Conservation (phyloP, 2,797 vertebrate species). For the Phrynocephalus forsythii region DNA sequence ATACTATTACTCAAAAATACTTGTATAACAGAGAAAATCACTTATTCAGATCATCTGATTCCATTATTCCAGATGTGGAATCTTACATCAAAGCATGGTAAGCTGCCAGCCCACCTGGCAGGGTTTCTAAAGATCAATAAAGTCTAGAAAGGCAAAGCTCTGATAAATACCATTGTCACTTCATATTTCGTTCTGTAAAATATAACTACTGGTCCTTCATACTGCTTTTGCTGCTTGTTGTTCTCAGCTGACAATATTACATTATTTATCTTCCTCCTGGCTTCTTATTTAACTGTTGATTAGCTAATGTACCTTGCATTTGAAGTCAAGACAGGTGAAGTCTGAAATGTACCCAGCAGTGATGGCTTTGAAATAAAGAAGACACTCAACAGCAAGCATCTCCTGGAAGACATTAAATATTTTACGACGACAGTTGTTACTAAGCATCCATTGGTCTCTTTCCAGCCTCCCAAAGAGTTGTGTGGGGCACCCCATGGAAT, state of each 20-base stretch:
- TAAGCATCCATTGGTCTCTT: conserved; percentile 25
- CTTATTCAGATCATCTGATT: background rate
- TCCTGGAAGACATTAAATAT: conserved; percentile 47
- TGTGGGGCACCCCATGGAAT: conserved; percentile 1
- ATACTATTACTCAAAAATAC: background rate
- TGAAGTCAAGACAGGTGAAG: conserved; percentile 36
- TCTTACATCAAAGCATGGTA: conserved; percentile 29
- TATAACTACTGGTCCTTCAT: conserved; percentile 37
- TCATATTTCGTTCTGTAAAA: conserved; percentile 38
- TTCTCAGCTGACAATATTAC: conserved; percentile 18
- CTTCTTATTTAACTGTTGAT: conserved; percentile 46
- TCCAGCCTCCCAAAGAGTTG: background rate
- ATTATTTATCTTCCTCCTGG: conserved; percentile 43
- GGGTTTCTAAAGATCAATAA: conserved; percentile 14
- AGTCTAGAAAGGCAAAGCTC: background rate
- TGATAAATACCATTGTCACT: conserved; percentile 18
- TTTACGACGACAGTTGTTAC: conserved; percentile 20
- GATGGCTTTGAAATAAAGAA: conserved; percentile 11
- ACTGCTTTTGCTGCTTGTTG: conserved; percentile 15
- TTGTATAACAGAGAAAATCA: background rate
- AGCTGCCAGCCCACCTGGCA: background rate
- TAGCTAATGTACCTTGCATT: conserved; percentile 17
- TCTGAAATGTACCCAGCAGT: conserved; percentile 35
- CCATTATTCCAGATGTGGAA: conserved; percentile 38
- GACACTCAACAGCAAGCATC: conserved; percentile 24